These are phyloP conservation scores for Craniophora ligustri DNA, from an alignment of 2,888 invertebrate species.

Conservation along the genomic window DNA sequence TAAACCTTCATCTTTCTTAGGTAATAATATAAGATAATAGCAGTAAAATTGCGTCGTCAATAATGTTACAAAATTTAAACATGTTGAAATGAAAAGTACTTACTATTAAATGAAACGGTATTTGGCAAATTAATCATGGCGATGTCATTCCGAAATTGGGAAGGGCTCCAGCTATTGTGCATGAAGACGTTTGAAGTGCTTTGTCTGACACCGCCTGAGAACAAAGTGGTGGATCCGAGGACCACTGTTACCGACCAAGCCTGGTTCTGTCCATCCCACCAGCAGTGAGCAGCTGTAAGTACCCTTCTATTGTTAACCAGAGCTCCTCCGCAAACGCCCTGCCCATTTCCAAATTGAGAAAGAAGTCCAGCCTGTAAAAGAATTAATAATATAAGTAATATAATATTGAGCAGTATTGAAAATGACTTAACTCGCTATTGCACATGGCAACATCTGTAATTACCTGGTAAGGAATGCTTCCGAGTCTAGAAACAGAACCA, in stretches of 20 bases:
- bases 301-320: conserved; percentile 59
- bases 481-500: conserved; percentile 39
- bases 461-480: conserved; percentile 57
- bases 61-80: too few relatives aligned
- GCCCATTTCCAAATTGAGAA: conserved; percentile 16
- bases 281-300: conserved; percentile 75
- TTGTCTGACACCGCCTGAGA: conserved; percentile 65
- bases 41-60: too few relatives aligned
- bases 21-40: too few relatives aligned
- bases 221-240: conserved; percentile 64
- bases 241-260: conserved; percentile 66
- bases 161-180: conserved; percentile 66
- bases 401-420: too few relatives aligned
- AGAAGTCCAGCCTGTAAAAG: conserved; percentile 45
- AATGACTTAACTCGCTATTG: too few relatives aligned
- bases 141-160: conserved; percentile 65
- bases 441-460: too few relatives aligned
- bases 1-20: too few relatives aligned
- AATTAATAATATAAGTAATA: too few relatives aligned
- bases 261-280: conserved; percentile 70
- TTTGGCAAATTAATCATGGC: conserved; percentile 57
- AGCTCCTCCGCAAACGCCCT: conserved; percentile 69
- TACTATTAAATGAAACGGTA: conserved; percentile 4
- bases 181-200: conserved; percentile 52
- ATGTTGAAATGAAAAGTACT: too few relatives aligned